A percentile compares a stretch with the other conserved stretches of the same genome.
Conservation (phyloP, 2,113 vertebrate genomes). For the Phyllopteryx taeniolatus region DNA sequence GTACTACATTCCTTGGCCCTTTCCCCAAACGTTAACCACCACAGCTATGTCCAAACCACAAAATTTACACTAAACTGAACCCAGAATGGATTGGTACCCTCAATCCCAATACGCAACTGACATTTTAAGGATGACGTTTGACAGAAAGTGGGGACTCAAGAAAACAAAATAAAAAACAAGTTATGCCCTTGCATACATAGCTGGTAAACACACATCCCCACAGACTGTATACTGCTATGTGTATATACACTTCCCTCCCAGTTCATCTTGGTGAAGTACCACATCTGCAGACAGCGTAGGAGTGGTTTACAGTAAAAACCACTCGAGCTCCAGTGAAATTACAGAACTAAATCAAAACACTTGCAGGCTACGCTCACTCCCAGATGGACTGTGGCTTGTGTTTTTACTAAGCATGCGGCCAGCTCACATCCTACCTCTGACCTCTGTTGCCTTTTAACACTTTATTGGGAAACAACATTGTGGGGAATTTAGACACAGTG, state of each 20-base stretch:
- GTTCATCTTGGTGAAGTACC: slow-evolving; percentile 32
- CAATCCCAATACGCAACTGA: neutral
- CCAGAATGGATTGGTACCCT: neutral
- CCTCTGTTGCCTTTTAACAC: slow-evolving; percentile 36
- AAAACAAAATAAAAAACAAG: neutral
- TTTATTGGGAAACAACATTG: slow-evolving; percentile 43
- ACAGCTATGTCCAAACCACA: neutral
- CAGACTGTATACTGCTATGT: neutral
- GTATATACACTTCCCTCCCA: slow-evolving; percentile 17
- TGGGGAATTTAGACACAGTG: slow-evolving; percentile 21
- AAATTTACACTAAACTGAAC: neutral
- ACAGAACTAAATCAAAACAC: slow-evolving; percentile 68
- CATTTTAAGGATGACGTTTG: neutral
- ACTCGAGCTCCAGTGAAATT: slow-evolving; percentile 56
- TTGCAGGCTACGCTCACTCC: slow-evolving; percentile 42
- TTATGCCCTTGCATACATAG: neutral
- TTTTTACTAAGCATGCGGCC: slow-evolving; percentile 57
- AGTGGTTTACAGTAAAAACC: slow-evolving; percentile 72
- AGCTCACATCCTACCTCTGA: slow-evolving; percentile 53
- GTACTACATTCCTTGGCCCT: slow-evolving; percentile 1
- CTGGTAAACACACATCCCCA: neutral
- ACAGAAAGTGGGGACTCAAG: neutral
- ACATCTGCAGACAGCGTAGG: slow-evolving; percentile 69
- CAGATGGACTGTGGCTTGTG: slow-evolving; percentile 61
- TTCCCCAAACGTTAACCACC: neutral